Evolutionary conservation across 2,797 vertebrate species (phyloP), one percentile per base, ranked within the genome.

Genomic region (Chiloscyllium punctatum): DNA sequence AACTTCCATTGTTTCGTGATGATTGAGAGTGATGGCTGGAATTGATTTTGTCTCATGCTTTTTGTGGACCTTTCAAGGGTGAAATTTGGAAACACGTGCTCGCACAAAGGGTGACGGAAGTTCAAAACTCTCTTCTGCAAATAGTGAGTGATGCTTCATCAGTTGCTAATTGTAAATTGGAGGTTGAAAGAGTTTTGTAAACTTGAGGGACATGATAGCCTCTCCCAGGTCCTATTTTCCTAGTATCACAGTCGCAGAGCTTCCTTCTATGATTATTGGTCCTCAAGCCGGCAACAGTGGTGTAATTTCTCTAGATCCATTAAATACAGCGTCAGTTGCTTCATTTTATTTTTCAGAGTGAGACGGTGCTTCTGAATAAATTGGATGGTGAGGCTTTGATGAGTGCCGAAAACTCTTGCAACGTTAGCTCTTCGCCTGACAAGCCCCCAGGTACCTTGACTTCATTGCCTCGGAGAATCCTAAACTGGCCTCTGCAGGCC

Each of bases 391-490:
- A 97, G 96, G 0, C 33, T 96, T 66, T 96, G 96, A 23, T 53
- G 96, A 42, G 96, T 96, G 94, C 96, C 25, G 98, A 97, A 95
- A 97, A 97, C 95, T 97, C 97, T 96, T 97, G 96, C 91, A 96
- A 97, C 91, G 96, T 96, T 0, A 97, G 97, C 96, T 96, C 96
- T 15, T 97, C 96, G 96, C 98, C 97, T 96, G 97, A 97, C 97
- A 97, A 96, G 96, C 97, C 98, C 97, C 97, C 98, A 99, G 99
- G 99, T 99, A 99, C 98, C 98, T 97, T 98, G 98, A 96, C 97
- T 97, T 99, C 98, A 95, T 98, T 98, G 97, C 97, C 98, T 96
- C 97, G 97, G 98, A 98, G 97, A 97, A 96, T 94, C 95, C 97
- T 99, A 97, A 97, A 97, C 97, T 98, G 98, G 98, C 98, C 99